phyloP scores from a whole-genome alignment of 2,888 invertebrate species.

The Luperina nickerlii region DNA sequence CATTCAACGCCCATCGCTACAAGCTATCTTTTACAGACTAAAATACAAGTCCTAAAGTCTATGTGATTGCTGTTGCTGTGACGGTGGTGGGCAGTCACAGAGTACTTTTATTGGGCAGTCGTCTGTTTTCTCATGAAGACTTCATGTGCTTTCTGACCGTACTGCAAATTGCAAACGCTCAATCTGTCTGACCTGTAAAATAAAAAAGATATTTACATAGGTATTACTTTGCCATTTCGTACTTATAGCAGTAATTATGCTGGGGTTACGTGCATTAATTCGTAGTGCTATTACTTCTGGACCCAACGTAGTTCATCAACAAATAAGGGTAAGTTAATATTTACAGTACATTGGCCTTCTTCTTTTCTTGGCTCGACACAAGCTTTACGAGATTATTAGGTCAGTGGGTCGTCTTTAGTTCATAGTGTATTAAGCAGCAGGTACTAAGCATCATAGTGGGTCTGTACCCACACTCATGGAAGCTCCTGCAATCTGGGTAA shows the following conservation, averaged over 20 bases:
- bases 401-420: too few species aligned
- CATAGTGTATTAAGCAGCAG: neutral
- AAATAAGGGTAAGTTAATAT: conserved; percentile 78
- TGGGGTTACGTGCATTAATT: conserved; percentile 74
- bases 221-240: neutral
- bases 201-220: neutral
- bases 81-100: too few species aligned
- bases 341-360: neutral
- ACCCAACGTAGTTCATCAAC: conserved; percentile 75
- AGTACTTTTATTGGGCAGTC: too few species aligned
- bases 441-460: neutral
- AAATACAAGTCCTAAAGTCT: too few species aligned
- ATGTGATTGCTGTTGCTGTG: too few species aligned
- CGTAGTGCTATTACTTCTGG: conserved; percentile 66
- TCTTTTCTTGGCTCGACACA: neutral
- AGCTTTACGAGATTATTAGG: neutral
- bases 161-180: neutral
- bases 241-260: conserved; percentile 67
- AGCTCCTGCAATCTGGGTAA: neutral
- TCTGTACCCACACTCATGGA: neutral
- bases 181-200: neutral
- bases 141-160: conserved; percentile 18
- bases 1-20: too few species aligned
- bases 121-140: too few species aligned
- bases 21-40: too few species aligned